Conservation (phyloP, 2,113 vertebrate species). For the Barnardius zonarius region DNA sequence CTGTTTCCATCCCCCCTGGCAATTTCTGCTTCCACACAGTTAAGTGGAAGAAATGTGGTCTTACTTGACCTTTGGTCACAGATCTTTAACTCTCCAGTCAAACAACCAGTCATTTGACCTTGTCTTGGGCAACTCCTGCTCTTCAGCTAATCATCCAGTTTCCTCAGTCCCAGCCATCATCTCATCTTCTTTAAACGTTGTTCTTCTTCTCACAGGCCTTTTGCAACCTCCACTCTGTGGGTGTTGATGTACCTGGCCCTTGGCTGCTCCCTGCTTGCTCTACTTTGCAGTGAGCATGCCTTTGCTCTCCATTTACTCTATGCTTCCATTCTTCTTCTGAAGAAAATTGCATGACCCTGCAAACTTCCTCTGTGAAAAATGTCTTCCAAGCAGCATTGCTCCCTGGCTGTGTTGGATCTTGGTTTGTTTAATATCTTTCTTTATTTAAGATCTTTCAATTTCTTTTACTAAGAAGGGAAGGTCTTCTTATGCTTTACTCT, state of each 20-base stretch:
- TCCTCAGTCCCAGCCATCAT: not conserved
- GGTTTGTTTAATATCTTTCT: not conserved
- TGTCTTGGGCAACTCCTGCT: not conserved
- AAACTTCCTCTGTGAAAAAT: not conserved
- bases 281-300: not conserved
- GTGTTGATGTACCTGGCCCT: not conserved
- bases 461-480: not conserved
- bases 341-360: accelerated
- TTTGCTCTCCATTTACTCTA: not conserved
- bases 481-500: not conserved
- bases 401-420: not conserved
- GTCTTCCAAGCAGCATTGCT: not conserved
- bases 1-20: not conserved
- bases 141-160: not conserved
- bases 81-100: not conserved
- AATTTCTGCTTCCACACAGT: not conserved
- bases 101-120: not conserved
- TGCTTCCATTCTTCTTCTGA: not conserved
- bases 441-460: not conserved
- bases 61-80: not conserved
- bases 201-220: not conserved
- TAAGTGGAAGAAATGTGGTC: not conserved
- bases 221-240: not conserved
- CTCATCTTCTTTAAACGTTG: not conserved
- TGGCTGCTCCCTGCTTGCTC: not conserved